Evolutionary conservation across 2,888 invertebrate species (phyloP).

Genomic region (Caenorhabditis macrosperma): DNA sequence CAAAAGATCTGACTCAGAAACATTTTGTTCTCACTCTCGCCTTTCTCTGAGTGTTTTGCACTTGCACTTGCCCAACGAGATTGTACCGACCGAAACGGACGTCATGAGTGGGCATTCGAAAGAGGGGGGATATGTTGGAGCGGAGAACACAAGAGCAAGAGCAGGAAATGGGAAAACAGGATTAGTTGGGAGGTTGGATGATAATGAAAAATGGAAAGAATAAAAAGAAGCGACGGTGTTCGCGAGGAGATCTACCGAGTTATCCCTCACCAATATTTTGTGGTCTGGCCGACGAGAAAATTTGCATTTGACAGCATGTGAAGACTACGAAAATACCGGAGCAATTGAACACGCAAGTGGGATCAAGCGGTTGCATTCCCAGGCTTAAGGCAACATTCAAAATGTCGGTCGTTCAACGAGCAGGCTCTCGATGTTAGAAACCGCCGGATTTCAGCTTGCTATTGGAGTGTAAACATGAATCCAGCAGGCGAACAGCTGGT

Average conservation of each 20-base stretch:
- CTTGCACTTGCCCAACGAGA: background rate
- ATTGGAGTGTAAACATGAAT: conserved; percentile 15
- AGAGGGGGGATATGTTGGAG: conserved; percentile 13
- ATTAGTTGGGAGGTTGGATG: conserved; percentile 27
- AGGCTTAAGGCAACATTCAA: background rate
- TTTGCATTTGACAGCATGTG: background rate
- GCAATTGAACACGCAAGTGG: background rate
- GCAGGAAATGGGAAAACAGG: conserved; percentile 18
- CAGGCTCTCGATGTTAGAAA: background rate
- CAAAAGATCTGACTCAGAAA: conserved; percentile 8
- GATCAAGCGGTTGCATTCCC: background rate
- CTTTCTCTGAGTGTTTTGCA: background rate
- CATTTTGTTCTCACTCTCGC: background rate
- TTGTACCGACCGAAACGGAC: conserved; percentile 12
- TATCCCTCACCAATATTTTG: conserved; percentile 7
- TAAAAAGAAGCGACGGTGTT: background rate
- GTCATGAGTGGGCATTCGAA: conserved; percentile 39
- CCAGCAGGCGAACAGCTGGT: conserved; percentile 21
- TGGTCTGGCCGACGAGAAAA: background rate
- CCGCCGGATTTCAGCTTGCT: background rate
- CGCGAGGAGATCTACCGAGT: background rate
- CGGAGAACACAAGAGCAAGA: conserved; percentile 2
- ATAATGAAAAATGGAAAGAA: conserved; percentile 4
- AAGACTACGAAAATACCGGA: background rate
- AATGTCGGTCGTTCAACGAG: background rate